Conservation (phyloP, 2,888 invertebrate genomes). For the Atherix ibis region DNA sequence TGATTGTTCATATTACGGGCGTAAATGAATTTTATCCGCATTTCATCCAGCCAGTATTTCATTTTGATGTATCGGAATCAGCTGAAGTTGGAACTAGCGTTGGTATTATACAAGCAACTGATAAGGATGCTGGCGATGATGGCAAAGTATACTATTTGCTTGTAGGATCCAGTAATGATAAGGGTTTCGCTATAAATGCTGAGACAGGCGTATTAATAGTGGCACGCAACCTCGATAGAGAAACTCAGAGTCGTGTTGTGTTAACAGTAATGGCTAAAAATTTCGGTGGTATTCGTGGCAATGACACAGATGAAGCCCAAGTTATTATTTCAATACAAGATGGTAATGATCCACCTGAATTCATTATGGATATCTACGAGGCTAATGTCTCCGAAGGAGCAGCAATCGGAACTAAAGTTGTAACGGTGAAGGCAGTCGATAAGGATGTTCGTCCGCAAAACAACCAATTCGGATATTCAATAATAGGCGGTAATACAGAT, state of each 20-base stretch:
- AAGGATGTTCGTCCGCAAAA: slow-evolving; percentile 83
- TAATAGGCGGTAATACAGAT: slow-evolving; percentile 66
- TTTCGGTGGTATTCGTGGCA: slow-evolving; percentile 80
- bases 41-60: slow-evolving; percentile 78
- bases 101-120: slow-evolving; percentile 73
- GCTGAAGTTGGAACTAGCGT: slow-evolving; percentile 72
- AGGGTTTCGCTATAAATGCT: slow-evolving; percentile 73
- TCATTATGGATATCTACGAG: slow-evolving; percentile 62
- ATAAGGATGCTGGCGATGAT: slow-evolving; percentile 76
- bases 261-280: slow-evolving; percentile 90
- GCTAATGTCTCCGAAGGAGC: slow-evolving; percentile 70
- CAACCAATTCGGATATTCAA: slow-evolving; percentile 82
- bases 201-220: slow-evolving; percentile 74
- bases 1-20: slow-evolving; percentile 63
- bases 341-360: slow-evolving; percentile 92
- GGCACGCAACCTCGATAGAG: slow-evolving; percentile 64
- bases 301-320: slow-evolving; percentile 90
- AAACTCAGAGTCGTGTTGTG: slow-evolving; percentile 77
- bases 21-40: slow-evolving; percentile 80
- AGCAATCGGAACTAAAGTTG: slow-evolving; percentile 51
- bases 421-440: slow-evolving; percentile 72
- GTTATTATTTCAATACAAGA: slow-evolving; percentile 88
- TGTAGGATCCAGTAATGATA: slow-evolving; percentile 82
- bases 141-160: slow-evolving; percentile 82
- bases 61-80: slow-evolving; percentile 85